Conservation (phyloP, 2,113 vertebrate species). For the Phalacrocorax carbo region DNA sequence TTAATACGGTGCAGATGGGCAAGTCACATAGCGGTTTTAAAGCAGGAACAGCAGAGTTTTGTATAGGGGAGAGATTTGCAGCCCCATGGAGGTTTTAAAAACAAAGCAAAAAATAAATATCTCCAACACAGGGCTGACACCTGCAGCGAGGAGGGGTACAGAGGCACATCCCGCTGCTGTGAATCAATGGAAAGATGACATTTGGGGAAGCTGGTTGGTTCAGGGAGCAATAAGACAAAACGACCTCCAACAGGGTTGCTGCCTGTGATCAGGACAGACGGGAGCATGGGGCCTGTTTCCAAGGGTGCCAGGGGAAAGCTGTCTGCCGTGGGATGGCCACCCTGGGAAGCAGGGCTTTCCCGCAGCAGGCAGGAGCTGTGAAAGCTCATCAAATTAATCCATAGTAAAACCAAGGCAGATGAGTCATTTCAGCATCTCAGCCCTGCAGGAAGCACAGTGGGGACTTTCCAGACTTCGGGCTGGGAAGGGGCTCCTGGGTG, state of each 20-base stretch:
- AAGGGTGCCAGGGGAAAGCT: background rate
- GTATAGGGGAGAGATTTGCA: background rate
- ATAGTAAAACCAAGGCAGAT: background rate
- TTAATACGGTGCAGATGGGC: background rate
- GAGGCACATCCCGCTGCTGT: background rate
- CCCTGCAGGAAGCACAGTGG: background rate
- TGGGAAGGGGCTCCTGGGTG: background rate
- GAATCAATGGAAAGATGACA: background rate
- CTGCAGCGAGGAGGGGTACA: background rate
- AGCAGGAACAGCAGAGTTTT: background rate
- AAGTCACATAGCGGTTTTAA: background rate
- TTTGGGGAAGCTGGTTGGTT: background rate
- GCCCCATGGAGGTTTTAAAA: background rate
- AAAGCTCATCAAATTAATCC: background rate
- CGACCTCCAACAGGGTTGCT: background rate
- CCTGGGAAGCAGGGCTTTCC: background rate
- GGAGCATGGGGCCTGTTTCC: background rate
- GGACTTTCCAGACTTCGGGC: background rate
- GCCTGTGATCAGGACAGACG: fast-evolving
- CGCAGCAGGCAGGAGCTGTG: background rate
- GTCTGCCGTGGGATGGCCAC: background rate
- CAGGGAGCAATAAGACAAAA: background rate
- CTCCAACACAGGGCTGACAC: background rate
- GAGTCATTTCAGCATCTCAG: background rate
- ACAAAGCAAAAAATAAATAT: background rate